A percentile compares a stretch with the other conserved stretches of the same genome.
These are phyloP conservation scores for Glyptemys insculpta DNA, from an alignment of 2,797 vertebrate genomes.

Conservation along the genomic window DNA sequence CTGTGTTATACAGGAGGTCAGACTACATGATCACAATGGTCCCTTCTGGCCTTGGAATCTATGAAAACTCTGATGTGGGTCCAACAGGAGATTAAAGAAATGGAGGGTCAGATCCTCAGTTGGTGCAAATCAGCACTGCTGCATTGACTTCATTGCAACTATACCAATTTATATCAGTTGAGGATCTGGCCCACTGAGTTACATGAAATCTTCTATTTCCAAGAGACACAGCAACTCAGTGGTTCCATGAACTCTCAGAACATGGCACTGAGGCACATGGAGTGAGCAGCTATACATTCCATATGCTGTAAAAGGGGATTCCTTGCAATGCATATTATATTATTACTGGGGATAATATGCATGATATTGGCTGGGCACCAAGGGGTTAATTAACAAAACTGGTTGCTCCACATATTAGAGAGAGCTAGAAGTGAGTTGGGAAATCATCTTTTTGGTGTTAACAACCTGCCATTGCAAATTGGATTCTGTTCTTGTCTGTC, in stretches of 20 bases:
- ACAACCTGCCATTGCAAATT: background rate
- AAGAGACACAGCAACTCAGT: background rate
- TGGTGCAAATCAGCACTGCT: background rate
- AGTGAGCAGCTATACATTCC: background rate
- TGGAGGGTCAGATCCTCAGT: background rate
- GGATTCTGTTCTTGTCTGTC: fast-evolving
- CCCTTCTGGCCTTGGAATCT: background rate
- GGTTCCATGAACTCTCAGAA: background rate
- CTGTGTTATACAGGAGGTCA: background rate
- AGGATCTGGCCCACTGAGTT: background rate
- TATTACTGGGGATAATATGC: background rate
- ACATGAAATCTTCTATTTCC: background rate
- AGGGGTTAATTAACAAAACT: background rate
- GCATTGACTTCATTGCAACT: background rate
- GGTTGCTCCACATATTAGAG: background rate
- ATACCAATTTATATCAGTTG: background rate
- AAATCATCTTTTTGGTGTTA: background rate
- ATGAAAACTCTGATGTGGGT: background rate
- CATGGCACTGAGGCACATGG: background rate
- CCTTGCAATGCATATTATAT: background rate
- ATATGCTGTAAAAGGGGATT: background rate
- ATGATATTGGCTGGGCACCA: fast-evolving
- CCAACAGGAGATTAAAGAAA: background rate
- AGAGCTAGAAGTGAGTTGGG: background rate
- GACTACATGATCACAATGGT: background rate